Conservation (phyloP, 2,888 invertebrate species). For the Nemapogon koenigi region DNA sequence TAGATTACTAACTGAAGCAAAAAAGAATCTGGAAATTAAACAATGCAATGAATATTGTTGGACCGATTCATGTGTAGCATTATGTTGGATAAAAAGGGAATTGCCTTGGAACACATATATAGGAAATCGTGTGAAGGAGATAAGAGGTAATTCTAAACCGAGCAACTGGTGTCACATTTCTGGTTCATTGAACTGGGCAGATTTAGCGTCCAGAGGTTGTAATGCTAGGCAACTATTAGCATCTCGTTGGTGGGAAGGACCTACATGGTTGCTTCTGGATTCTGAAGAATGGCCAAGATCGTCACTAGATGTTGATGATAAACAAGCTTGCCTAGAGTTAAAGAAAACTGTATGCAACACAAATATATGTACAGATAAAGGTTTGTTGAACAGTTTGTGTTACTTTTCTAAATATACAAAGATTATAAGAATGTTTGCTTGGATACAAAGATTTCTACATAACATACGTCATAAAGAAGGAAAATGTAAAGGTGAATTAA, state of each 20-base stretch:
- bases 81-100: slow-evolving; percentile 4
- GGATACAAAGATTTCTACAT: slow-evolving; percentile 8
- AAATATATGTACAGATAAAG: background rate
- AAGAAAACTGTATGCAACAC: too few species aligned
- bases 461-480: background rate
- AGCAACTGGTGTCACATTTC: slow-evolving; percentile 9
- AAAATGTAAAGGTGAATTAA: background rate
- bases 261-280: slow-evolving; percentile 3
- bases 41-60: slow-evolving; percentile 2
- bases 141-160: background rate
- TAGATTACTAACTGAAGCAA: slow-evolving; percentile 1
- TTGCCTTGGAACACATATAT: slow-evolving; percentile 8
- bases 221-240: slow-evolving; percentile 3
- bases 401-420: slow-evolving; percentile 8
- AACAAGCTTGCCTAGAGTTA: too few species aligned
- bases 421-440: slow-evolving; percentile 10
- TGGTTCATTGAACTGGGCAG: slow-evolving; percentile 8
- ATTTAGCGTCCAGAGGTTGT: slow-evolving; percentile 8
- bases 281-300: slow-evolving; percentile 1
- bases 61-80: slow-evolving; percentile 4
- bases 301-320: too few species aligned
- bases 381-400: background rate
- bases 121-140: slow-evolving; percentile 10
- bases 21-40: background rate
- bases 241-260: slow-evolving; percentile 10